Conservation (phyloP, 2,113 vertebrate species). For the Geothlypis trichas region DNA sequence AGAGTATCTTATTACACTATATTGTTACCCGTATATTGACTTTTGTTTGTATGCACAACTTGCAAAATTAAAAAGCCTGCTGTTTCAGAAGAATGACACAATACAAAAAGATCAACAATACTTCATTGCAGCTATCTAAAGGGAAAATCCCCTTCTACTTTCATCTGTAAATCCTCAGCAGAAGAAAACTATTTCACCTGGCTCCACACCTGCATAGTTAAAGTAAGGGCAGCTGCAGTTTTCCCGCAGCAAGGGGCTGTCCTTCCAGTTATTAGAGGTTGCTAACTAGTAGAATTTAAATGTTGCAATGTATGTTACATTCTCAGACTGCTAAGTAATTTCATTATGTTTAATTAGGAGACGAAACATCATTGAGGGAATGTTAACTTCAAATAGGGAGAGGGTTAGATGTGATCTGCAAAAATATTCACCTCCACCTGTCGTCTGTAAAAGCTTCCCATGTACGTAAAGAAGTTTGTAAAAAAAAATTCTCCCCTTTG, state of each 20-base stretch:
- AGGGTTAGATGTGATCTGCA: neutral
- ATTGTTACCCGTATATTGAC: neutral
- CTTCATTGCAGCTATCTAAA: conserved; percentile 5
- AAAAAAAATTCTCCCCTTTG: neutral
- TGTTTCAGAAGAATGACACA: neutral
- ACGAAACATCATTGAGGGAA: neutral
- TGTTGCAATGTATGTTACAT: neutral
- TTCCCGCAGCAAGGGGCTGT: neutral
- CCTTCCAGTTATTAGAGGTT: neutral
- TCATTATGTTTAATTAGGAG: neutral
- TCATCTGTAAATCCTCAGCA: conserved; percentile 46
- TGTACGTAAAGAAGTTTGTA: neutral
- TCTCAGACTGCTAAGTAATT: neutral
- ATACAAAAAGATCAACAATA: neutral
- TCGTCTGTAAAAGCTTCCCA: neutral
- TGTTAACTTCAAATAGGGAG: neutral
- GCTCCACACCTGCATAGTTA: neutral
- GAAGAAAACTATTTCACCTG: conserved; percentile 33
- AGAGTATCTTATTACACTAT: neutral
- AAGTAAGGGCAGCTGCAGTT: conserved; percentile 9
- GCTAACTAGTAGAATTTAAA: neutral
- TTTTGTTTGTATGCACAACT: neutral
- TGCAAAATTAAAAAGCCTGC: conserved; percentile 3
- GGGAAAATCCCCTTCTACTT: conserved; percentile 51
- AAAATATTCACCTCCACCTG: neutral